A percentile compares a stretch with the other conserved stretches of the same genome.
Evolutionary conservation across 2,888 invertebrate genomes (phyloP).

Genomic region (Tortrix viridana): DNA sequence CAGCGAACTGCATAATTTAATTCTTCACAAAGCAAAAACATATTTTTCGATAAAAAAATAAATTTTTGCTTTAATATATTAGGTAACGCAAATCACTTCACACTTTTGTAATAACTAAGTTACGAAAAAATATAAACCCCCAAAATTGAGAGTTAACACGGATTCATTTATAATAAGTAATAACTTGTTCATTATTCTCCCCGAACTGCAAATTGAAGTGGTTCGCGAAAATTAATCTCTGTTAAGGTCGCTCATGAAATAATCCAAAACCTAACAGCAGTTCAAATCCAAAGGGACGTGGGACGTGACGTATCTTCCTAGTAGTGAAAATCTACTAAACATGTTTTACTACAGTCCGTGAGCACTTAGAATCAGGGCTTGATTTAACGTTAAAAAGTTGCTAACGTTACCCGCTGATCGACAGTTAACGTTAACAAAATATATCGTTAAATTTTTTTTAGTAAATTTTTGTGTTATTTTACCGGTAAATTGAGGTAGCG

Average conservation of each 20-base stretch:
- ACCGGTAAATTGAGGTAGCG: too few relatives aligned
- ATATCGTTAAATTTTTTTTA: too few relatives aligned
- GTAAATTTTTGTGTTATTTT: too few relatives aligned
- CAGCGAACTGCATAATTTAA: conserved; percentile 9
- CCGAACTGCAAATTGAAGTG: neutral
- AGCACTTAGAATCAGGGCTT: too few relatives aligned
- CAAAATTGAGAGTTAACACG: neutral
- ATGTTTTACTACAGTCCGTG: too few relatives aligned
- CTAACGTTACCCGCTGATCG: too few relatives aligned
- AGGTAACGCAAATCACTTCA: conserved; percentile 4
- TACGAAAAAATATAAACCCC: neutral
- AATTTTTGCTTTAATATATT: conserved; percentile 1
- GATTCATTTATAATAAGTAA: neutral
- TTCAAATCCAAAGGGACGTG: too few relatives aligned
- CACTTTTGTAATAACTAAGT: neutral
- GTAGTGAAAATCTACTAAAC: too few relatives aligned
- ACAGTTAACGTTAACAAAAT: too few relatives aligned
- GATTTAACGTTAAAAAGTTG: too few relatives aligned
- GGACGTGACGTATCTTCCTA: too few relatives aligned
- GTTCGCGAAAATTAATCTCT: neutral
- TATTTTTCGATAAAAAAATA: neutral
- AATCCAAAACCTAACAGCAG: neutral
- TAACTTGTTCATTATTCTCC: neutral
- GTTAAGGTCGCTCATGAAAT: conserved; percentile 3
- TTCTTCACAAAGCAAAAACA: conserved; percentile 1